Evolutionary conservation across 2,888 invertebrate genomes (phyloP).

Genomic region (Sarcophaga caerulescens): DNA sequence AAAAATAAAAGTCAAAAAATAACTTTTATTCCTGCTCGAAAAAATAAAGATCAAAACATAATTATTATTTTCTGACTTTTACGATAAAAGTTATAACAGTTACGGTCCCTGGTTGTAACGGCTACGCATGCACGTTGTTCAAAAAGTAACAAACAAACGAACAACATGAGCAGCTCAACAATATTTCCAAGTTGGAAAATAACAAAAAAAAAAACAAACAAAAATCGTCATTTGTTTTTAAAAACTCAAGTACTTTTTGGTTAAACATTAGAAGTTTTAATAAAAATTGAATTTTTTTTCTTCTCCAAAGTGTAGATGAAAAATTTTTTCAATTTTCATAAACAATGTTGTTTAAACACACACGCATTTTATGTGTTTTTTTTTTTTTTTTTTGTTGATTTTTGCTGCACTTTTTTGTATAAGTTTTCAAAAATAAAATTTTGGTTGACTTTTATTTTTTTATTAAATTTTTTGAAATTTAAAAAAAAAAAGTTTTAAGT

Average conservation of each 20-base stretch:
- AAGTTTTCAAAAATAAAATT: not conserved
- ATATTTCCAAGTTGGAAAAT: slow-evolving; percentile 17
- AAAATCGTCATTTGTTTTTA: slow-evolving; percentile 12
- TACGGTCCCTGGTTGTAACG: too few species aligned
- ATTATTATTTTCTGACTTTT: too few species aligned
- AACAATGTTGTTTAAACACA: slow-evolving; percentile 19
- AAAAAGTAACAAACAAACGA: not conserved
- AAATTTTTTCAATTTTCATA: not conserved
- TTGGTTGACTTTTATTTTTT: not conserved
- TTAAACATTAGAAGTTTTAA: slow-evolving; percentile 18
- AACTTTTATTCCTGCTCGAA: too few species aligned
- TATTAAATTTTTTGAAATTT: not conserved
- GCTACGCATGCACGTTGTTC: slow-evolving; percentile 31
- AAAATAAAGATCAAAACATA: too few species aligned
- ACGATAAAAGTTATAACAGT: too few species aligned
- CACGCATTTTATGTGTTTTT: slow-evolving; percentile 7
- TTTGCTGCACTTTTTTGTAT: not conserved
- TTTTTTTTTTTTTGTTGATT: too few species aligned
- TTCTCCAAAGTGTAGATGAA: too few species aligned
- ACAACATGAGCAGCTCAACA: slow-evolving; percentile 34
- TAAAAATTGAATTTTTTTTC: slow-evolving; percentile 6
- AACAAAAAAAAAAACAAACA: not conserved
- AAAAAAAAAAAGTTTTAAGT: not conserved
- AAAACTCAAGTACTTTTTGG: slow-evolving; percentile 16
- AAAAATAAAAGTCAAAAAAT: too few species aligned